Evolutionary conservation across 2,888 invertebrate species (phyloP), one percentile per base, ranked within the genome.

Genomic region (Cosmia trapezina): DNA sequence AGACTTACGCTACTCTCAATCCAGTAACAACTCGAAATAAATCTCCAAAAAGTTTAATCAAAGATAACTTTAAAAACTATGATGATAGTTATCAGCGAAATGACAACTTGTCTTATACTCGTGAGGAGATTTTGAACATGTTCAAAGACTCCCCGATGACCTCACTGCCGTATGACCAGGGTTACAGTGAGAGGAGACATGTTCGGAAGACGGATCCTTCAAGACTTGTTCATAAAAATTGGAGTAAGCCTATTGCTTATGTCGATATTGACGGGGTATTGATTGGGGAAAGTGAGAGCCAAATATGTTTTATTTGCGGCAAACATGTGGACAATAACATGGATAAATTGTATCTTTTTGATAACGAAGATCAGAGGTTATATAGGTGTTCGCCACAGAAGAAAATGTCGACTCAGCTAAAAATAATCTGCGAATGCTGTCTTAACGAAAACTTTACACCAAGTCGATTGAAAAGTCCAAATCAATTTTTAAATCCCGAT

Each of bases 101-200:
- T 49, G 93, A 94, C 65, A 91, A 92, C 66, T 89, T 92, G 22
- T 83, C 87, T 17, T 92, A 92, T 45, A 94, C 95, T 0, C 87
- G 96, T 19, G 96, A 96, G 59, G 94, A 95, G 62, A 91, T 96
- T 45, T 80, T 96, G 19, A 95, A 96, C 79, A 94, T 96, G 94
- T 94, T 96, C 41, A 96, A 96, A 87, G 94, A 96, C 86, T 92
- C 95, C 0, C 96, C 96, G 0, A 93, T 96, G 4, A 92, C 93
- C 0, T 91, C 94, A 2, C 72, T 93, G n/a, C 94, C 94, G 2
- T 93, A 92, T 69, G 93, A 93, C 45, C 86, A 86, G 47, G 91
- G 87, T 49, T 89, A 91, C 1, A 89, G 87, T 63, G 95, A 95
- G 78, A 87, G 94, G 17, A 90, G 91, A 45, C 94, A 96, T 85